phyloP scores from a whole-genome alignment of 2,797 vertebrate genomes.

The Anguilla anguilla region DNA sequence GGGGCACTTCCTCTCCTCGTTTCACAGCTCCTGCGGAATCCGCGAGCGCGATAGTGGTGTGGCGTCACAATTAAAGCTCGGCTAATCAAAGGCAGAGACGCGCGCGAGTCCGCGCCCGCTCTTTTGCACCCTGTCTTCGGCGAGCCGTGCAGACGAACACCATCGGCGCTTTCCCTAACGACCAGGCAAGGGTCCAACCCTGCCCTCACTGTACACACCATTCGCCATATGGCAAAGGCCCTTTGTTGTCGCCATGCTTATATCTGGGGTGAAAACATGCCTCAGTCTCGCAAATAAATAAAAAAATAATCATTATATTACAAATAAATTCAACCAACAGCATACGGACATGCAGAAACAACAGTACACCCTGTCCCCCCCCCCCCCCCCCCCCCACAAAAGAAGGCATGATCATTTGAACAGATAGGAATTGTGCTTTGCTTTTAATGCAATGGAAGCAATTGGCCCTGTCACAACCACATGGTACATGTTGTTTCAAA shows the following conservation, averaged over 20 bases:
- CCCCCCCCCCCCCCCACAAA: constrained; percentile 5
- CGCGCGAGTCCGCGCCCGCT: neutral
- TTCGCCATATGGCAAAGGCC: constrained; percentile 44
- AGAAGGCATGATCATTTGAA: constrained; percentile 35
- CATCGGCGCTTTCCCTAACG: neutral
- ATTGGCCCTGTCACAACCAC: constrained; percentile 28
- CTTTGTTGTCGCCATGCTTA: constrained; percentile 42
- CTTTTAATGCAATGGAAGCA: constrained; percentile 61
- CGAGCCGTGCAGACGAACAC: neutral
- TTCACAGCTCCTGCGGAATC: constrained; percentile 8
- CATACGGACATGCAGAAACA: constrained; percentile 20
- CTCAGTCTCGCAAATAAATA: constrained; percentile 7
- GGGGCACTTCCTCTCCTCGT: neutral
- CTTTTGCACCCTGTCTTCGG: neutral
- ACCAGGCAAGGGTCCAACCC: constrained; percentile 30
- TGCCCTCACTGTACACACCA: constrained; percentile 15
- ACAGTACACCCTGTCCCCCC: constrained; percentile 24
- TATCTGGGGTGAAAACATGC: constrained; percentile 33
- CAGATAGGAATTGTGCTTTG: constrained; percentile 28
- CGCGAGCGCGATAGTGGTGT: neutral
- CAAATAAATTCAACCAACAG: neutral
- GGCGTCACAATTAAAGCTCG: constrained; percentile 11
- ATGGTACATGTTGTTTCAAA: constrained; percentile 58
- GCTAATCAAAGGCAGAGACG: constrained; percentile 11
- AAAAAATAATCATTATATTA: neutral